Percentiles rank a stretch among this genome's conserved stretches.
Evolutionary conservation across 2,113 vertebrate genomes (phyloP).

Genomic region (Hepsetus odoe): DNA sequence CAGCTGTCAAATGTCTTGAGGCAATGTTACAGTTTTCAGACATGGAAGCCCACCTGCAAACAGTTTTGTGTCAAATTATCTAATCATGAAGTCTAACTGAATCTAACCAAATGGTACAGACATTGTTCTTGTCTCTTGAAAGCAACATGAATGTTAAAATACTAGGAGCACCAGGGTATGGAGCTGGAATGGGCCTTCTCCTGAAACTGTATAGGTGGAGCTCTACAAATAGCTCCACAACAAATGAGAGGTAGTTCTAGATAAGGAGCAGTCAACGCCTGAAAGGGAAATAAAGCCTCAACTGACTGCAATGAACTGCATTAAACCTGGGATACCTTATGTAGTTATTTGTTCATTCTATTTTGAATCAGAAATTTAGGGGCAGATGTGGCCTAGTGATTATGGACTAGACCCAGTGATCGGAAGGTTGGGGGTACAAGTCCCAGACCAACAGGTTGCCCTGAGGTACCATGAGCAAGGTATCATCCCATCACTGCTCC

Average conservation of each 20-base stretch:
- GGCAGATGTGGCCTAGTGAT: too few relatives aligned
- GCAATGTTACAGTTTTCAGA: too few relatives aligned
- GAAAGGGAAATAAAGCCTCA: slow-evolving; percentile 35
- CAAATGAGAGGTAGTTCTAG: slow-evolving; percentile 19
- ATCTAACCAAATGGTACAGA: not conserved
- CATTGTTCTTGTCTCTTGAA: not conserved
- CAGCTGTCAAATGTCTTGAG: not conserved
- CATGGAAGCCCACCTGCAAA: too few relatives aligned
- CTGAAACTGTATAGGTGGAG: not conserved
- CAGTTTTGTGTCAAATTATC: not conserved
- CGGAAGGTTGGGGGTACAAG: too few relatives aligned
- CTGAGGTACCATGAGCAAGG: too few relatives aligned
- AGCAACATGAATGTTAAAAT: not conserved
- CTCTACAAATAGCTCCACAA: slow-evolving; percentile 6
- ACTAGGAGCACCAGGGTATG: not conserved
- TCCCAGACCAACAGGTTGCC: too few relatives aligned
- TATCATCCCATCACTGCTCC: too few relatives aligned
- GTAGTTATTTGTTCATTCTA: not conserved
- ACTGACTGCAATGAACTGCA: not conserved
- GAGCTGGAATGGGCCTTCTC: not conserved
- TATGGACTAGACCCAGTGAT: too few relatives aligned
- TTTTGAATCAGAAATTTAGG: not conserved
- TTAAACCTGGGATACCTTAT: not conserved
- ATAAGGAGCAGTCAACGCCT: slow-evolving; percentile 44
- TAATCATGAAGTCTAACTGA: not conserved